These are phyloP conservation scores for Myopa tessellatipennis DNA, from an alignment of 2,888 invertebrate genomes.

Conservation along the genomic window DNA sequence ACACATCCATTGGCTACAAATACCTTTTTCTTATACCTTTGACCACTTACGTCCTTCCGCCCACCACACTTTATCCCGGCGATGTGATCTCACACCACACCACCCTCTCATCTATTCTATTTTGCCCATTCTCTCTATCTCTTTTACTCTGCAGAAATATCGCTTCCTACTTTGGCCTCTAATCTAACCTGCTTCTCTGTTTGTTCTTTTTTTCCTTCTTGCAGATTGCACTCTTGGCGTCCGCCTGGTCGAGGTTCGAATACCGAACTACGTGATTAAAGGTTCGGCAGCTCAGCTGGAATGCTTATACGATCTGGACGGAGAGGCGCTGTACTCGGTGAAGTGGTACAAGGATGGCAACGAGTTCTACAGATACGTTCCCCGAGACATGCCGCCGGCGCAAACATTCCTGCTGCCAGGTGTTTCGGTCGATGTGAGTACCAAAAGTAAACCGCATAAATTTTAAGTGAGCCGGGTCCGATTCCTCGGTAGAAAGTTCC, in stretches of 20 bases:
- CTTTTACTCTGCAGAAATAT: not conserved
- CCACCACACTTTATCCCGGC: not conserved
- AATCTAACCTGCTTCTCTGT: slow-evolving; percentile 17
- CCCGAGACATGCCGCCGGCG: slow-evolving; percentile 82
- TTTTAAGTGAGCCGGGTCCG: not conserved
- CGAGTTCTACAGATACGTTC: slow-evolving; percentile 89
- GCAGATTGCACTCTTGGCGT: slow-evolving; percentile 72
- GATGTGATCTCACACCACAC: not conserved
- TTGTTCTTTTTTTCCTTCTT: slow-evolving; percentile 43
- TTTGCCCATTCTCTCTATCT: slow-evolving; percentile 8
- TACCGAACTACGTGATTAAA: slow-evolving; percentile 84
- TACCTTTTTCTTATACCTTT: not conserved
- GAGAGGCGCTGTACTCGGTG: slow-evolving; percentile 86
- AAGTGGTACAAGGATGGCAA: slow-evolving; percentile 94
- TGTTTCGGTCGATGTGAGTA: slow-evolving; percentile 87
- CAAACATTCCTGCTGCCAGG: slow-evolving; percentile 84
- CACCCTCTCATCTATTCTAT: not conserved
- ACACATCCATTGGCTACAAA: not conserved
- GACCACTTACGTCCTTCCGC: not conserved
- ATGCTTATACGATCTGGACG: slow-evolving; percentile 85
- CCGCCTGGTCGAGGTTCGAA: slow-evolving; percentile 80
- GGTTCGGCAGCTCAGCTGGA: slow-evolving; percentile 81
- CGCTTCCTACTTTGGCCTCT: slow-evolving; percentile 29
- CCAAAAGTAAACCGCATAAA: not conserved
- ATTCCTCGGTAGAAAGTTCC: not conserved